These are phyloP conservation scores for Limnephilus rhombicus DNA, from an alignment of 2,888 invertebrate species.

Conservation along the genomic window DNA sequence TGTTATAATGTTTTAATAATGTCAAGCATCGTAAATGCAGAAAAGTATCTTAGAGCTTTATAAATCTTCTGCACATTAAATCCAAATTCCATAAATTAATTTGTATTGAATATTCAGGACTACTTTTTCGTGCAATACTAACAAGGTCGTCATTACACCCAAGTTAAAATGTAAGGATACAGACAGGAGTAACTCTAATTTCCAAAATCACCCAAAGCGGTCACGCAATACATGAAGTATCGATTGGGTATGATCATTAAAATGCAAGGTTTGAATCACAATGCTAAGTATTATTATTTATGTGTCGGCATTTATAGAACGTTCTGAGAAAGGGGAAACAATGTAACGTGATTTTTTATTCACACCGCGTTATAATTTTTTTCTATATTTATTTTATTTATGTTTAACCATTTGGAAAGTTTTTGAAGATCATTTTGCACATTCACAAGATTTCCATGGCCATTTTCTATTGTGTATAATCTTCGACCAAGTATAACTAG, in stretches of 20 bases:
- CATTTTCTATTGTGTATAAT: background rate
- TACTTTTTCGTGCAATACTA: background rate
- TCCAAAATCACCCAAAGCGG: background rate
- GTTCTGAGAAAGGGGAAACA: background rate
- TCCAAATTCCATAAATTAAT: background rate
- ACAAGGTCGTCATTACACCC: background rate
- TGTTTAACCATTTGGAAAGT: background rate
- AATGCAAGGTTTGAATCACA: background rate
- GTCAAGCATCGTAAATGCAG: background rate
- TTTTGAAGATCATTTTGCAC: background rate
- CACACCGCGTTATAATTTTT: background rate
- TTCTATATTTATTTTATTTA: background rate
- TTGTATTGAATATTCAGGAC: background rate
- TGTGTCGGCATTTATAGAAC: background rate
- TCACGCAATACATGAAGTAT: background rate
- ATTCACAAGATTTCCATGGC: background rate
- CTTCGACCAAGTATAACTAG: too few relatives aligned
- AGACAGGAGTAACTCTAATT: background rate
- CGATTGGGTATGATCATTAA: background rate
- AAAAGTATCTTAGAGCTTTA: background rate
- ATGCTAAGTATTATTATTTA: background rate
- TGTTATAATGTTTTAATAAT: background rate
- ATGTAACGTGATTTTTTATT: background rate
- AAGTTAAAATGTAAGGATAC: background rate
- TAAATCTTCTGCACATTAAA: background rate